Evolutionary conservation across 2,888 invertebrate species (phyloP).

Genomic region (Drosophila mercatorum): DNA sequence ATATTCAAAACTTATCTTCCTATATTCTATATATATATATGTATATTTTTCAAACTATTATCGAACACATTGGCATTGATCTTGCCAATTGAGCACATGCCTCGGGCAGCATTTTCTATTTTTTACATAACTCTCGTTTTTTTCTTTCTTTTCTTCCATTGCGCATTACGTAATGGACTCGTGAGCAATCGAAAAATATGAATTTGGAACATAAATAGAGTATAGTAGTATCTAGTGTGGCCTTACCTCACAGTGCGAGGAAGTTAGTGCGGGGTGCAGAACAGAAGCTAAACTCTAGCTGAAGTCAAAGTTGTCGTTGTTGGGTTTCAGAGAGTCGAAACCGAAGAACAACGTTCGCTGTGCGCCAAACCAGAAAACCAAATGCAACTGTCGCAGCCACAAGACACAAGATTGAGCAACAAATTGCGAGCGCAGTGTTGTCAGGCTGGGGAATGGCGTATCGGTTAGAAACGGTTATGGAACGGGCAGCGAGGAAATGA

Average conservation of each 20-base stretch:
- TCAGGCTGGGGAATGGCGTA: constrained; percentile 3
- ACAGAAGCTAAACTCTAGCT: constrained; percentile 53
- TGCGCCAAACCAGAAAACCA: constrained; percentile 78
- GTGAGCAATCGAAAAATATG: constrained; percentile 21
- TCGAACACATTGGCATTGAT: constrained; percentile 30
- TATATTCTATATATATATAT: neutral
- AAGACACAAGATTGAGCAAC: constrained; percentile 30
- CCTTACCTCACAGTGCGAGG: constrained; percentile 67
- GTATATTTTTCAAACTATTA: neutral
- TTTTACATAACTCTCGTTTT: constrained; percentile 70
- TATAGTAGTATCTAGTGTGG: neutral
- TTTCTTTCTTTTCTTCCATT: constrained; percentile 37
- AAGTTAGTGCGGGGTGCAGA: constrained; percentile 36
- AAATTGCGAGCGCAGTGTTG: constrained; percentile 47
- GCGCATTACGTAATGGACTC: constrained; percentile 68
- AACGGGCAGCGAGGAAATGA: neutral
- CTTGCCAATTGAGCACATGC: constrained; percentile 39
- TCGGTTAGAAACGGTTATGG: constrained; percentile 28
- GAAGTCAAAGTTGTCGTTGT: constrained; percentile 62
- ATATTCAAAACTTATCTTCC: neutral
- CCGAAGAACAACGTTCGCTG: constrained; percentile 74
- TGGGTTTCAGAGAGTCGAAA: constrained; percentile 48
- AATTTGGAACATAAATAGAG: constrained; percentile 22
- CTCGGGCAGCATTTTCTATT: neutral
- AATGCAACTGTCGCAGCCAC: constrained; percentile 63